Percentiles rank a stretch among this genome's conserved stretches.
Conservation (phyloP, 2,113 vertebrate genomes). For the Lethenteron camtschaticum region DNA sequence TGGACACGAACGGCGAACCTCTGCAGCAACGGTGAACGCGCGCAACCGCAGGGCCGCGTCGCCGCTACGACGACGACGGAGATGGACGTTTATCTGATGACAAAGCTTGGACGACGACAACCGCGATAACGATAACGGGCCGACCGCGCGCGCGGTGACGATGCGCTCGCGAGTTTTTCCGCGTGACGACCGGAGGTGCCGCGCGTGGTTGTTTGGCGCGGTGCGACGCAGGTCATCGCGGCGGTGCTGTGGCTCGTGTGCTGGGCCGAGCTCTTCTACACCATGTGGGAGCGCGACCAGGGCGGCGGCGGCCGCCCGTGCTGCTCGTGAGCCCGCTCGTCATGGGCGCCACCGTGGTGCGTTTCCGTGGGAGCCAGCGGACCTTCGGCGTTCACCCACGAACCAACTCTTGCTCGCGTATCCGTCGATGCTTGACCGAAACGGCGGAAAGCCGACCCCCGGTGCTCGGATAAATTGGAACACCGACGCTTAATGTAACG, state of each 20-base stretch:
- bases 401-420: too few relatives aligned
- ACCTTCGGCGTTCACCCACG: too few relatives aligned
- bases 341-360: slow-evolving; percentile 81
- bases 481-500: too few relatives aligned
- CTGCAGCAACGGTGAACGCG: too few relatives aligned
- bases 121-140: background rate
- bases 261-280: slow-evolving; percentile 91
- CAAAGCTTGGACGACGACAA: background rate
- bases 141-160: background rate
- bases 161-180: background rate
- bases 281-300: slow-evolving; percentile 73
- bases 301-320: slow-evolving; percentile 24
- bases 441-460: too few relatives aligned
- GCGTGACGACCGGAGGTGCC: slow-evolving; percentile 7
- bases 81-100: background rate
- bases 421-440: too few relatives aligned
- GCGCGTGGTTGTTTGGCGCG: background rate
- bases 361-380: slow-evolving; percentile 10
- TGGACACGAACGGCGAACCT: too few relatives aligned
- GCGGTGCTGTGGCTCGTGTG: slow-evolving; percentile 70
- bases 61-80: background rate
- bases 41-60: too few relatives aligned
- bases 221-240: slow-evolving; percentile 40
- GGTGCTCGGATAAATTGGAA: too few relatives aligned
- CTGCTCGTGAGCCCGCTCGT: slow-evolving; percentile 58